These are phyloP conservation scores for Baronia brevicornis DNA, from an alignment of 2,888 invertebrate genomes.

Conservation along the genomic window DNA sequence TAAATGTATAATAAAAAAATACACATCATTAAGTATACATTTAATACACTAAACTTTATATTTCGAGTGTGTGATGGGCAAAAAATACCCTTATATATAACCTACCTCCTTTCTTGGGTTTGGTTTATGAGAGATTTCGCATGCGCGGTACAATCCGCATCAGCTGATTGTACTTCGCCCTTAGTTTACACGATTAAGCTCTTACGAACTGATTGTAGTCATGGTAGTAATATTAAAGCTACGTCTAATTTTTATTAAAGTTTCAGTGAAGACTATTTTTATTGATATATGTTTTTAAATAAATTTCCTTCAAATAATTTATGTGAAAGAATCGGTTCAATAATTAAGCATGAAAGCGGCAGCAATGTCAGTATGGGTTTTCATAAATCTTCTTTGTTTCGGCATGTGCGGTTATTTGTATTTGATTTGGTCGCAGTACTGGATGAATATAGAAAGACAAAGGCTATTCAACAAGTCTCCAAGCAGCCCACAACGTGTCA, in stretches of 20 bases:
- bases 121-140: slow-evolving; percentile 30
- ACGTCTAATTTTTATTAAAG: slow-evolving; percentile 7
- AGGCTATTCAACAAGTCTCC: slow-evolving; percentile 55
- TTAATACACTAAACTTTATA: too few relatives aligned
- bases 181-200: slow-evolving; percentile 6
- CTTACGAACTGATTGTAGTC: slow-evolving; percentile 11
- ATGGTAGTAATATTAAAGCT: slow-evolving; percentile 22
- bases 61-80: too few relatives aligned
- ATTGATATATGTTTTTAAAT: too few relatives aligned
- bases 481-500: slow-evolving; percentile 30
- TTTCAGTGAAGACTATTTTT: too few relatives aligned
- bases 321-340: not conserved
- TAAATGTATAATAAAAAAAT: too few relatives aligned
- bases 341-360: slow-evolving; percentile 74
- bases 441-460: slow-evolving; percentile 78
- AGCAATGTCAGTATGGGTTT: slow-evolving; percentile 82
- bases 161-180: slow-evolving; percentile 53
- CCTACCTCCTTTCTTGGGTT: too few relatives aligned
- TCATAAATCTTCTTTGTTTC: slow-evolving; percentile 81
- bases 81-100: too few relatives aligned
- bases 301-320: not conserved
- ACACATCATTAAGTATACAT: too few relatives aligned
- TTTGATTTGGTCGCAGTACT: slow-evolving; percentile 83
- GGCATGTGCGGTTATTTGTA: slow-evolving; percentile 84
- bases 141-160: slow-evolving; percentile 35